Evolutionary conservation across 2,888 invertebrate genomes (phyloP), one percentile per base, ranked within the genome.

Genomic region (Bellardia bayeri): DNA sequence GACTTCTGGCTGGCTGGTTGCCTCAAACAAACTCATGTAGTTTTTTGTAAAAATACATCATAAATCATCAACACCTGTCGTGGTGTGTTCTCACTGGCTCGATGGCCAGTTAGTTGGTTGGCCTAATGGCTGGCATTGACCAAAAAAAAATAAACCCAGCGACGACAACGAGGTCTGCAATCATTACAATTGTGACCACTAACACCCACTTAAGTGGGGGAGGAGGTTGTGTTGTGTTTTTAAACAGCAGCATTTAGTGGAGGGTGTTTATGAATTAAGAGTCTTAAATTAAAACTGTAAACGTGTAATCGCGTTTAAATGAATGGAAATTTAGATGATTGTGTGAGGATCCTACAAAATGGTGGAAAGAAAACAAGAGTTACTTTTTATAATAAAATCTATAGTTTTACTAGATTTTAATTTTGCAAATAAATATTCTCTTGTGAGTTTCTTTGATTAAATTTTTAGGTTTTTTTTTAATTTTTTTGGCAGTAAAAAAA

Each of bases 1-100:
- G 49, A 42, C 30, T 51, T 13, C 9, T 11, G 8, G 5, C 6
- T 7, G 6, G 58, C 16, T n/a, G 51, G 13, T 11, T 8, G 23
- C 56, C 13, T 40, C 14, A 54, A 4, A 9, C 2, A 42, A 37
- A 2, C 45, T 64, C 76, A 40, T 68, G 42, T 40, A 33, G 68
- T n/a, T 71, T 33, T 58, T 33, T 79, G 54, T 58, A 69, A 63
- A 91, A 91, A 91, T 91, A 91, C 91, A 89, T 91, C 92, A 92
- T 92, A 92, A 92, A 92, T 92, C 92, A 92, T 92, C 92, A 90
- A 92, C 92, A 92, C 92, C 92, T 92, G 92, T 90, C 87, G 81
- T 51, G 87, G 42, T 66, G 58, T 81, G 54, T 68, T 58, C 51
- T 64, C 49, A 40, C n/a, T 56, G 64, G 51, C 63, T 81, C 72